A percentile compares a stretch with the other conserved stretches of the same genome.
phyloP scores from a whole-genome alignment of 2,113 vertebrate species.

The Athene cunicularia region DNA sequence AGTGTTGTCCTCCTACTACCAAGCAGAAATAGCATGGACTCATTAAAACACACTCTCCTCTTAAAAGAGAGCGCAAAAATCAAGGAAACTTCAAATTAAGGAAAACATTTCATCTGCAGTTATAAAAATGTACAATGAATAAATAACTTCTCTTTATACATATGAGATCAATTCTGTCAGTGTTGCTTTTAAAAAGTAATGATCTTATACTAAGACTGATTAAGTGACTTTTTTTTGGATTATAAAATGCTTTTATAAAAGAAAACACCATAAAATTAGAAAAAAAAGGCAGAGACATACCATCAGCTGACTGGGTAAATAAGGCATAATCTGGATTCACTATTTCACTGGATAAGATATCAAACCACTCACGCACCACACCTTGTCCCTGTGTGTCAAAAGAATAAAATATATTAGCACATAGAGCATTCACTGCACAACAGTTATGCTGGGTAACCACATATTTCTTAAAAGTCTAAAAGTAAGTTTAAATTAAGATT shows the following conservation, averaged over 20 bases:
- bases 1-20: background rate
- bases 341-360: conserved; percentile 97
- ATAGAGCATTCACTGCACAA: background rate
- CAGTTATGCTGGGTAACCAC: background rate
- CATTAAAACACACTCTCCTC: background rate
- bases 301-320: conserved; percentile 98
- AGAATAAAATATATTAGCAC: conserved; percentile 42
- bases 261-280: background rate
- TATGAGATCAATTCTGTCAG: background rate
- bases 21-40: background rate
- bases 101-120: background rate
- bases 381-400: conserved; percentile 88
- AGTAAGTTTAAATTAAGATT: background rate
- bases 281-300: conserved; percentile 74
- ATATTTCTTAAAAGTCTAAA: background rate
- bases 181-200: background rate
- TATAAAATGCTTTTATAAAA: background rate
- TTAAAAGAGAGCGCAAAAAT: background rate
- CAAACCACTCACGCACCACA: conserved; percentile 98
- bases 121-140: background rate
- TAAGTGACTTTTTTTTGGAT: background rate
- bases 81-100: background rate
- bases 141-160: background rate
- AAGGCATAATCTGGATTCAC: conserved; percentile 98
- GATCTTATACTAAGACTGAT: background rate